Evolutionary conservation across 2,113 vertebrate genomes (phyloP), one percentile per base, ranked within the genome.

Genomic region (Dromiciops gliroides): DNA sequence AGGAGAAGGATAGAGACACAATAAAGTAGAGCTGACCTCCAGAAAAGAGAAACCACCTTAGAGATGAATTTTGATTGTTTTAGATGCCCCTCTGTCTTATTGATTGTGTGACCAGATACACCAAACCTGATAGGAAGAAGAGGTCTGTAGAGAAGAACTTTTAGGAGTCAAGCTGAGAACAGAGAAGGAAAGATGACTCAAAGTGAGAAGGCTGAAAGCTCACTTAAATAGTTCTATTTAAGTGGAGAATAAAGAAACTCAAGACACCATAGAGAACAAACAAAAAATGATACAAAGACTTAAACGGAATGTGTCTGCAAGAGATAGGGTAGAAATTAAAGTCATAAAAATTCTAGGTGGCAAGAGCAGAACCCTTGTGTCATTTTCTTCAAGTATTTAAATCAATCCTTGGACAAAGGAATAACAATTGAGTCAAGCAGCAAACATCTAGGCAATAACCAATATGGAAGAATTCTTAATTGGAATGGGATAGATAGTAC

Each of bases 1-100:
- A 97, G 97, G 90, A 90, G 94, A 89, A 67, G 50, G 89, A 89
- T 48, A 92, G 96, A 96, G 96, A 96, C 26, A 95, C n/a, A 93
- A 51, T 88, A 51, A 67, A 92, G 94, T 97, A 97, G 96, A 91
- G 56, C 37, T 23, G n/a, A 83, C 16, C 37, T 83, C 67, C 67
- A 23, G 67, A 83, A 83, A 83, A 83, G 19, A 83, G 60, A 67
- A 31, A 37, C 31, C 12, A 67, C 3, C 31, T 37, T 67, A 67
- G 60, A 67, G 67, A 44, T 83, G 67, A 83, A 83, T 83, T n/a
- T 83, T 75, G 60, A 3, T 75, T 75, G 60, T 19, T n/a, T 19
- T 75, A 75, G 37, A 75, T 19, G 14, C 4, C 60, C 14, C 37
- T 83, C n/a, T 19, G 23, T 93, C 28, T 2, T 95, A 28, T 2